phyloP scores from a whole-genome alignment of 2,888 invertebrate genomes.

The Cryptophagus acutangulus region DNA sequence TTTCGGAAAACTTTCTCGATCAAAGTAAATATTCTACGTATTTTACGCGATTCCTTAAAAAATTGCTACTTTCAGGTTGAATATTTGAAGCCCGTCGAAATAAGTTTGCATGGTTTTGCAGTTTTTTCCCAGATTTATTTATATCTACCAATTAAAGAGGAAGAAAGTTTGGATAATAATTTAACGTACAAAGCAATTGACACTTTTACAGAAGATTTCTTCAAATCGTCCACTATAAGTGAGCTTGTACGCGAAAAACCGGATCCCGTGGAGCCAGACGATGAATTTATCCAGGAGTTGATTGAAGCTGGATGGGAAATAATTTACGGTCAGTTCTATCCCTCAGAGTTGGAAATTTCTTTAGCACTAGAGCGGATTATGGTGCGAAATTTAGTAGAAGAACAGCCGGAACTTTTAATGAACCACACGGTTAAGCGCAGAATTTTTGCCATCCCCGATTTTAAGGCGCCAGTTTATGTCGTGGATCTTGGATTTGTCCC shows the following conservation, averaged over 20 bases:
- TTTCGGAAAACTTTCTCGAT: slow-evolving; percentile 43
- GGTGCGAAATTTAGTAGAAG: slow-evolving; percentile 48
- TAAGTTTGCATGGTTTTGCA: slow-evolving; percentile 55
- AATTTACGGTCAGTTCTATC: slow-evolving; percentile 43
- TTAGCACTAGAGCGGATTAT: slow-evolving; percentile 57
- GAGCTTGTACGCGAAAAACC: no score
- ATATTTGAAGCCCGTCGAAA: slow-evolving; percentile 51
- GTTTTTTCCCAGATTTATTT: slow-evolving; percentile 57
- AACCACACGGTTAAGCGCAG: slow-evolving; percentile 34
- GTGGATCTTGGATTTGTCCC: slow-evolving; percentile 57
- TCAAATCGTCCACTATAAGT: no score
- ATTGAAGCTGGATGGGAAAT: no score
- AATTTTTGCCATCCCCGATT: slow-evolving; percentile 49
- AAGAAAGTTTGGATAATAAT: background rate
- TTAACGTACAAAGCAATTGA: no score
- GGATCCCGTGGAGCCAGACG: no score
- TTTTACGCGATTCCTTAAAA: background rate
- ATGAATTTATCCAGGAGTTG: no score
- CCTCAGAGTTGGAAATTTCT: slow-evolving; percentile 57
- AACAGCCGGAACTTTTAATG: slow-evolving; percentile 44
- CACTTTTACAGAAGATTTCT: no score
- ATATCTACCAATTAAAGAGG: background rate
- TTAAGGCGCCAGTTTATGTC: slow-evolving; percentile 51
- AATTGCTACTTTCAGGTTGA: slow-evolving; percentile 50
- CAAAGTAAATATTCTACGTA: background rate